These are phyloP conservation scores for Myzus persicae DNA, from an alignment of 1,140 invertebrate species.

Conservation along the genomic window DNA sequence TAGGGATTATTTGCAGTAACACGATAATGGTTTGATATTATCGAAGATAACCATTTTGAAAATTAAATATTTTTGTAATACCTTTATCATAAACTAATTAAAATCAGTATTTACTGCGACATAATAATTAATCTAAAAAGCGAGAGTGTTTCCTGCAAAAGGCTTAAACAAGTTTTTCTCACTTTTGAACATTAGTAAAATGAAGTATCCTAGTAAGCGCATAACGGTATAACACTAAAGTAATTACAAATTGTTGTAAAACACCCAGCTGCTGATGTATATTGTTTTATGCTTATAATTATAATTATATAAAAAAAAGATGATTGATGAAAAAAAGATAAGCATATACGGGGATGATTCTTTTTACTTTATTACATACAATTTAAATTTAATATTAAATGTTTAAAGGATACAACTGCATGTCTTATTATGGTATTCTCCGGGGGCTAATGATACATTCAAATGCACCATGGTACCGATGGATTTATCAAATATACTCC, in stretches of 20 bases:
- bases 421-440: not conserved
- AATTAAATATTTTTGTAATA: not conserved
- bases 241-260: not conserved
- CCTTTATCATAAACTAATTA: not conserved
- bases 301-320: not conserved
- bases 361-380: not conserved
- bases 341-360: not conserved
- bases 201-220: not conserved
- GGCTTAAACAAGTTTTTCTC: not conserved
- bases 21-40: not conserved
- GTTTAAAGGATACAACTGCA: not conserved
- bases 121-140: not conserved
- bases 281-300: not conserved
- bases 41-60: not conserved
- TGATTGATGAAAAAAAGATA: not conserved
- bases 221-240: not conserved
- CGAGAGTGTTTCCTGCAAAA: not conserved
- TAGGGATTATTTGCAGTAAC: not conserved
- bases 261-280: not conserved
- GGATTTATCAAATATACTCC: not conserved
- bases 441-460: not conserved
- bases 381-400: not conserved
- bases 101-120: not conserved
- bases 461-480: not conserved
- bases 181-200: constrained; percentile 4